Conservation (phyloP, 2,797 vertebrate genomes). For the Threskiornis aethiopicus region DNA sequence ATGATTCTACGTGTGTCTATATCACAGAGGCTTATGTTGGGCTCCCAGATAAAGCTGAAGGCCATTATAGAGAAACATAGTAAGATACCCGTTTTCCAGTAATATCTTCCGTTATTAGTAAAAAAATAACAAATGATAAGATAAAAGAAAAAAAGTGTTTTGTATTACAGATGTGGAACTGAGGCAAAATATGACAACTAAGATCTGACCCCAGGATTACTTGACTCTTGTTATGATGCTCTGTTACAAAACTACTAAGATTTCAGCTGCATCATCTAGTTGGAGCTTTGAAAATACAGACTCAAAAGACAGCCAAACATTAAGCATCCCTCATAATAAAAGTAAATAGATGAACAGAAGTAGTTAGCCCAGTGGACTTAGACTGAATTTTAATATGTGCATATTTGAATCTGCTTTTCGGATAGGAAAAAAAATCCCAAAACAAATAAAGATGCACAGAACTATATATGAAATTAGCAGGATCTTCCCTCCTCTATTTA, state of each 20-base stretch:
- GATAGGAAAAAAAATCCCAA: neutral
- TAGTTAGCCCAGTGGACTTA: neutral
- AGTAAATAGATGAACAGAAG: neutral
- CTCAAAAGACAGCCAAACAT: neutral
- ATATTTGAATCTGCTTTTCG: neutral
- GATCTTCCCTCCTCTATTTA: neutral
- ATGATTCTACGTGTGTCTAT: too few species aligned
- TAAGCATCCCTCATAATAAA: neutral
- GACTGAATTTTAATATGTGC: neutral
- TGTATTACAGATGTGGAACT: neutral
- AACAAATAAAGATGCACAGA: neutral
- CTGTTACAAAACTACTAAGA: neutral
- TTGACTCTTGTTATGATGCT: neutral
- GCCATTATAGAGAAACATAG: neutral
- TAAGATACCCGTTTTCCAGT: neutral
- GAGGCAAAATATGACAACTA: neutral
- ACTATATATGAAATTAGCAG: neutral
- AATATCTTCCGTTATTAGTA: neutral
- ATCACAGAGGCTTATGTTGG: neutral
- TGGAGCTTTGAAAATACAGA: neutral
- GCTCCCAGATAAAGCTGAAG: neutral
- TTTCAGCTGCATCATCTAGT: neutral
- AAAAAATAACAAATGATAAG: neutral
- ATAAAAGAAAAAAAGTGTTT: neutral
- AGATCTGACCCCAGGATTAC: neutral